These are phyloP conservation scores for Sialia sialis DNA, from an alignment of 2,113 vertebrate species.

Conservation along the genomic window DNA sequence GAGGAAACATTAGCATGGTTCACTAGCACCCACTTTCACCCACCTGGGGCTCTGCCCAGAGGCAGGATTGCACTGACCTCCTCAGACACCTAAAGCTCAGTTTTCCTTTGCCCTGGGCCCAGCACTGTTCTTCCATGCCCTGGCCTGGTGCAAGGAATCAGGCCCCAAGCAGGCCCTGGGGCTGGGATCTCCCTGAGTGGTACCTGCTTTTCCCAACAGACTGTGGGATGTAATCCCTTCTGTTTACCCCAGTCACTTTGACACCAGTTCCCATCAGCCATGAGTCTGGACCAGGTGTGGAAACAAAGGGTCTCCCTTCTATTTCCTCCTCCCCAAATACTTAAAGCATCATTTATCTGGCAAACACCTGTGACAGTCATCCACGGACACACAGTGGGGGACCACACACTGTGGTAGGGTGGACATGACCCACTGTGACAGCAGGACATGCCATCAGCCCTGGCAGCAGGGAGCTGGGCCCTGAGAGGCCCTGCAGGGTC, in stretches of 20 bases:
- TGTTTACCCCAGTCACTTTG: neutral
- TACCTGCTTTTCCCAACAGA: neutral
- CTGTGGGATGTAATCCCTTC: neutral
- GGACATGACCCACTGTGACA: rapidly evolving
- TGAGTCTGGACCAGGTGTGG: rapidly evolving
- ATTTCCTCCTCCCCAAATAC: neutral
- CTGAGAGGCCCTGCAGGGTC: rapidly evolving
- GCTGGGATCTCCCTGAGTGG: neutral
- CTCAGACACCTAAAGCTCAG: neutral
- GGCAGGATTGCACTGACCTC: neutral
- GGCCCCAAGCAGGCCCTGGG: neutral
- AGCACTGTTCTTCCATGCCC: neutral
- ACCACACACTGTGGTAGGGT: rapidly evolving
- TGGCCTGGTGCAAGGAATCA: neutral
- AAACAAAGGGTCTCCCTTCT: neutral
- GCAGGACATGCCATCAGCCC: neutral
- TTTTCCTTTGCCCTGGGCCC: neutral
- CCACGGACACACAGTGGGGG: rapidly evolving
- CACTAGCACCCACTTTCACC: neutral
- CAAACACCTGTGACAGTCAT: neutral
- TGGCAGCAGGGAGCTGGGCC: neutral
- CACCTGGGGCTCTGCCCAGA: rapidly evolving
- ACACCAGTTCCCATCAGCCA: neutral
- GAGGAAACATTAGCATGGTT: neutral
- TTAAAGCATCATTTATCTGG: neutral